These are phyloP conservation scores for Gonioctena quinquepunctata DNA, from an alignment of 1,140 invertebrate species.

Conservation along the genomic window DNA sequence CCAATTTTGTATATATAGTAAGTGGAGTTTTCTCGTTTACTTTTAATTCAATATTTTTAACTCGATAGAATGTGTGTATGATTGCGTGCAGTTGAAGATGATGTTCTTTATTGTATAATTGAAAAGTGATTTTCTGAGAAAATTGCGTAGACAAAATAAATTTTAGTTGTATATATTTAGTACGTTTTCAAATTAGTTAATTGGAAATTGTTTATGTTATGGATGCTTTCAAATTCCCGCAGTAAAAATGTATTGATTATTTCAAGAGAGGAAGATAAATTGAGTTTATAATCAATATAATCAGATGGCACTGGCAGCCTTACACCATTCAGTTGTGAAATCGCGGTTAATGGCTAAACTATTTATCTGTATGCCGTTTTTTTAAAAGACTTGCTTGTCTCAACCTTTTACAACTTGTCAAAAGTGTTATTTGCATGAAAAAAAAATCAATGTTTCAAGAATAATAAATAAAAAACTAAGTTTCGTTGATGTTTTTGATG, in stretches of 20 bases:
- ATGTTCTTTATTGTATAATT: conserved; percentile 28
- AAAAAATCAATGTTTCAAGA: conserved; percentile 45
- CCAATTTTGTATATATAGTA: conserved; percentile 37
- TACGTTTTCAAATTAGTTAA: background rate
- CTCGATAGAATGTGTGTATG: conserved; percentile 19
- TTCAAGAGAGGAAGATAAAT: conserved; percentile 16
- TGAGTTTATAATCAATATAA: conserved; percentile 13
- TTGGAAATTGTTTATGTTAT: background rate
- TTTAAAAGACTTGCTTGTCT: conserved; percentile 21
- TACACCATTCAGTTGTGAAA: conserved; percentile 16
- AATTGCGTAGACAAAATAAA: conserved; percentile 27
- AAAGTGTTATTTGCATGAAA: conserved; percentile 39
- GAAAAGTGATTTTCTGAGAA: conserved; percentile 7
- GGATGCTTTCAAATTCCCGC: background rate
- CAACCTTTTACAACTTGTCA: conserved; percentile 35
- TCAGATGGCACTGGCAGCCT: conserved; percentile 21
- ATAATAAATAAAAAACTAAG: conserved; percentile 31
- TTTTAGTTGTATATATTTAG: conserved; percentile 47
- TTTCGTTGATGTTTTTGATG: conserved; percentile 47
- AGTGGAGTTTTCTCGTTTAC: conserved; percentile 6
- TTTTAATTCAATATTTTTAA: conserved; percentile 18
- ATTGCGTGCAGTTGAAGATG: conserved; percentile 42
- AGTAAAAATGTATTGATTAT: conserved; percentile 22
- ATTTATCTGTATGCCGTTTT: conserved; percentile 11
- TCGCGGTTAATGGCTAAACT: conserved; percentile 13